These are phyloP conservation scores for Tribolium castaneum DNA, from an alignment of 1,140 invertebrate species.

Conservation along the genomic window DNA sequence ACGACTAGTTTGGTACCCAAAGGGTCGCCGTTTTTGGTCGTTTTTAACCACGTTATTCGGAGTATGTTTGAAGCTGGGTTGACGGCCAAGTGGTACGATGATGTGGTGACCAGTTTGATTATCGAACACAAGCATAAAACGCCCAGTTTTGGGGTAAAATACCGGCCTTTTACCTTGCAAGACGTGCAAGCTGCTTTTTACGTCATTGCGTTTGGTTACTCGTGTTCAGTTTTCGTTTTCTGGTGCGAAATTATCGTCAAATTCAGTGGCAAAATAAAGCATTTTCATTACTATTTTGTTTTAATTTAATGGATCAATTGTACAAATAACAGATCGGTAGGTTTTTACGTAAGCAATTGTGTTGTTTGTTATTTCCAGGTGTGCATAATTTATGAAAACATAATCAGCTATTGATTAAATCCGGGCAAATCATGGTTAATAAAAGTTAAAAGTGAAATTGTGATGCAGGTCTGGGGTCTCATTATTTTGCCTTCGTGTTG, in stretches of 20 bases:
- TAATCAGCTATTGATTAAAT: too few relatives aligned
- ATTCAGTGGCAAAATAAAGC: neutral
- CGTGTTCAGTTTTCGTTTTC: neutral
- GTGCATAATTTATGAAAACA: too few relatives aligned
- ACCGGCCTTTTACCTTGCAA: slow-evolving; percentile 30
- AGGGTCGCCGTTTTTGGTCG: slow-evolving; percentile 37
- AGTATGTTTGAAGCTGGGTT: slow-evolving; percentile 35
- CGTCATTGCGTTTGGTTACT: neutral
- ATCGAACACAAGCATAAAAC: neutral
- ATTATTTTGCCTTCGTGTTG: too few relatives aligned
- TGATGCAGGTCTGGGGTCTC: too few relatives aligned
- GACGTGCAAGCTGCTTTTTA: slow-evolving; percentile 32
- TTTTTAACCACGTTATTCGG: slow-evolving; percentile 31
- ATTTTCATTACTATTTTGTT: neutral
- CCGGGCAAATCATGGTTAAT: too few relatives aligned
- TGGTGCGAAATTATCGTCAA: neutral
- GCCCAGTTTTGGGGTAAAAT: neutral
- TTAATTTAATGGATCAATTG: too few relatives aligned
- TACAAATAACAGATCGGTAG: too few relatives aligned
- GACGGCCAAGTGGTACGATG: slow-evolving; percentile 35
- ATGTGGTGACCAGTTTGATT: slow-evolving; percentile 7
- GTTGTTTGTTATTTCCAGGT: too few relatives aligned
- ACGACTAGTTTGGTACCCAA: slow-evolving; percentile 36
- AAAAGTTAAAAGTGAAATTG: too few relatives aligned
- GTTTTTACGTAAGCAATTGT: too few relatives aligned